phyloP scores from a whole-genome alignment of 1,140 invertebrate genomes.

The Aphelenchoides avenae region DNA sequence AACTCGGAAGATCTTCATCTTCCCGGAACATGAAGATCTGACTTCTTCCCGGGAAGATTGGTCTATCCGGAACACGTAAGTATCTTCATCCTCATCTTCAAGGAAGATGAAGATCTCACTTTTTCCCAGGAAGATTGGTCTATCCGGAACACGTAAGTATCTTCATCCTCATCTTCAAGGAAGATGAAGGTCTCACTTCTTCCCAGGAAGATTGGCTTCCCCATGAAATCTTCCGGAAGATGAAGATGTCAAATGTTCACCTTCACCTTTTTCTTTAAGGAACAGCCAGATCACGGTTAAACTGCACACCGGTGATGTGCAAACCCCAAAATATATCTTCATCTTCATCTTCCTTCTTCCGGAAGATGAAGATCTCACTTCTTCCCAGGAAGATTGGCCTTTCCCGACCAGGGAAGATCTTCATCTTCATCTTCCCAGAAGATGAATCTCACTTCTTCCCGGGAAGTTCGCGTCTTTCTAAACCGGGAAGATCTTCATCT shows the following conservation, averaged over 20 bases:
- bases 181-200: not conserved
- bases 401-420: conserved; percentile 15
- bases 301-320: conserved; percentile 11
- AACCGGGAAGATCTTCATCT: too few relatives aligned
- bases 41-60: conserved; percentile 20
- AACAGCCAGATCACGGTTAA: not conserved
- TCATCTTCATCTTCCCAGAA: too few relatives aligned
- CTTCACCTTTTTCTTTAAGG: not conserved
- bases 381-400: conserved; percentile 19
- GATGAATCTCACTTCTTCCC: too few relatives aligned
- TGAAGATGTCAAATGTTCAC: not conserved
- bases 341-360: not conserved
- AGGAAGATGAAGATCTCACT: not conserved
- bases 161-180: conserved; percentile 1
- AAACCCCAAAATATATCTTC: conserved; percentile 22
- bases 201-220: conserved; percentile 16
- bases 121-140: conserved; percentile 18
- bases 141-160: conserved; percentile 20
- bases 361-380: not conserved
- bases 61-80: conserved; percentile 21
- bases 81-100: conserved; percentile 1
- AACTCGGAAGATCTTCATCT: not conserved
- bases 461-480: too few relatives aligned
- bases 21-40: not conserved
- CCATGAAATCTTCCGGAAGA: conserved; percentile 10